Percentiles rank a stretch among this genome's conserved stretches.
phyloP scores from a whole-genome alignment of 1,140 invertebrate species.

The Bicyclus anynana region DNA sequence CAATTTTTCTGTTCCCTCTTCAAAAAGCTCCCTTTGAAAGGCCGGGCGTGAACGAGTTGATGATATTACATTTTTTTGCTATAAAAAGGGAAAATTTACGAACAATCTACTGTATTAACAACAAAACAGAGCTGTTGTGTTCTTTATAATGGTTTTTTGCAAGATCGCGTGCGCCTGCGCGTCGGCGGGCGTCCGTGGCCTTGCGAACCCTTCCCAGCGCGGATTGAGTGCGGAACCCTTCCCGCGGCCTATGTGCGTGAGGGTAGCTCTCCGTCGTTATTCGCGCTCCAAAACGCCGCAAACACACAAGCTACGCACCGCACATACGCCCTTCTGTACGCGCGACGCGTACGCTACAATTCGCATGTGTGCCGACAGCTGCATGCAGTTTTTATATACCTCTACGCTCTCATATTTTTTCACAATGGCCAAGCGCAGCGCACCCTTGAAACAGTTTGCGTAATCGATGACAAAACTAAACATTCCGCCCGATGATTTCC shows the following conservation, averaged over 20 bases:
- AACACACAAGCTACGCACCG: slow-evolving; percentile 1
- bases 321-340: slow-evolving; percentile 43
- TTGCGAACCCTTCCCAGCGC: slow-evolving; percentile 63
- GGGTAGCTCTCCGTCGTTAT: slow-evolving; percentile 43
- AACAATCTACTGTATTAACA: slow-evolving; percentile 74
- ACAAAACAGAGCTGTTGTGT: slow-evolving; percentile 69
- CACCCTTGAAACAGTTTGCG: slow-evolving; percentile 77
- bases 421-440: slow-evolving; percentile 61
- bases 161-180: slow-evolving; percentile 74
- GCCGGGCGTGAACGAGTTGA: slow-evolving; percentile 76
- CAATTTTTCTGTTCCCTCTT: slow-evolving; percentile 70
- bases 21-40: slow-evolving; percentile 71
- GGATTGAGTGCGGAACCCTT: slow-evolving; percentile 67
- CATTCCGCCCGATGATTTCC: slow-evolving; percentile 76
- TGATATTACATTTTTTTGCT: slow-evolving; percentile 74
- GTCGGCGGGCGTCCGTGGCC: slow-evolving; percentile 66
- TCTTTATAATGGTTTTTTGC: slow-evolving; percentile 71
- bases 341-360: slow-evolving; percentile 53
- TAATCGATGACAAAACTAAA: slow-evolving; percentile 78
- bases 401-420: slow-evolving; percentile 71
- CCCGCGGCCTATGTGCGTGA: slow-evolving; percentile 53
- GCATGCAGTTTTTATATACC: slow-evolving; percentile 67
- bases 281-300: slow-evolving; percentile 27
- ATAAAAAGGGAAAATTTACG: slow-evolving; percentile 68
- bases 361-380: slow-evolving; percentile 76